These are phyloP conservation scores for Rana temporaria DNA, from an alignment of 2,113 vertebrate genomes.

Conservation along the genomic window DNA sequence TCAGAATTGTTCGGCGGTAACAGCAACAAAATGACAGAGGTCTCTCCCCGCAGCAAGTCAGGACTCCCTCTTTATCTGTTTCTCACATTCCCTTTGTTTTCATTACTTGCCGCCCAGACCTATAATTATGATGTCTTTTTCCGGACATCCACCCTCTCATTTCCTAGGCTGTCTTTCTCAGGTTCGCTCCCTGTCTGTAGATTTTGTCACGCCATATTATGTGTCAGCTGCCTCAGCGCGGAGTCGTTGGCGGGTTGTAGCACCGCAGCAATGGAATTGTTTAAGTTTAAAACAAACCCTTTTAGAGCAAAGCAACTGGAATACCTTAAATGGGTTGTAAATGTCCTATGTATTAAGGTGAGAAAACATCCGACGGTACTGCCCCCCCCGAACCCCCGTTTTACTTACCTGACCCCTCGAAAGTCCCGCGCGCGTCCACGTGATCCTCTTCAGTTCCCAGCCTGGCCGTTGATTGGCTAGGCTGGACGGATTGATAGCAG, in stretches of 20 bases:
- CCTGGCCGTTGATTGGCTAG: too few relatives aligned
- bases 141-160: constrained; percentile 46
- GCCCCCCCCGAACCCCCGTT: too few relatives aligned
- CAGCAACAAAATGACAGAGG: constrained; percentile 15
- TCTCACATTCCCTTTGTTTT: constrained; percentile 44
- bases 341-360: too few relatives aligned
- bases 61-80: constrained; percentile 15
- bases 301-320: too few relatives aligned
- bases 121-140: constrained; percentile 47
- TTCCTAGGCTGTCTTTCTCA: constrained; percentile 22
- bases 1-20: constrained; percentile 33
- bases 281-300: background rate
- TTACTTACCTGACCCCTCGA: too few relatives aligned
- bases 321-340: too few relatives aligned
- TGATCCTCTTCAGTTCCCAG: too few relatives aligned
- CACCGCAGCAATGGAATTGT: background rate
- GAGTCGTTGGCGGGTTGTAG: background rate
- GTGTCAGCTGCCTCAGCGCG: background rate
- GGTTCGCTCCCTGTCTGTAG: background rate
- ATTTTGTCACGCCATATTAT: background rate
- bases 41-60: background rate
- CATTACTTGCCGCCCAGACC: constrained; percentile 19
- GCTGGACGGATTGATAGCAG: too few relatives aligned
- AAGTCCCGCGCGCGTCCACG: too few relatives aligned
- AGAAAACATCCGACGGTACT: too few relatives aligned